Base-by-base conservation (phyloP, 2,113 vertebrate genomes). In the Dicaeum eximium region DNA sequence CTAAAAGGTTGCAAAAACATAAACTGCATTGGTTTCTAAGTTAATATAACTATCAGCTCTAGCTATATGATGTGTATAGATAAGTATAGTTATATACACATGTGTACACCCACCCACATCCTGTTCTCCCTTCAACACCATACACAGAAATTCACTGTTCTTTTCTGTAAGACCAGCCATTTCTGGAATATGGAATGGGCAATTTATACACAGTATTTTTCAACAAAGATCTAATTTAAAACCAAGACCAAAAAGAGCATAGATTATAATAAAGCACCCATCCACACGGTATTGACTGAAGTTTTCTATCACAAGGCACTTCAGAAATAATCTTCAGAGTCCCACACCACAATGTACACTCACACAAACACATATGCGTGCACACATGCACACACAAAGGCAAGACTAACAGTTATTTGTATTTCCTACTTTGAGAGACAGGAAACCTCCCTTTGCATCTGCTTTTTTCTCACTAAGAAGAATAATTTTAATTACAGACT, bases 401-500 rank as follows among this genome's bases (percentile, higher is more conserved):
- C 71, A 88, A 93, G 86, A 95, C 75, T 90, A 96, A 84, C 86
- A 91, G 88, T 92, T 94, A 96, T 93, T 97, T 96, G 80, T 95
- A 92, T 94, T 97, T 94, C 92, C 83, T 95, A 92, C 86, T 97
- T 60, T 74, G 83, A 89, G 92, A 97, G 94, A 96, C 95, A 96
- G 96, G 95, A 96, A 97, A 90, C 70, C 89, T 96, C 93, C 94
- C 80, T 94, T 93, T 96, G 92, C 95, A 96, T 97, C 89, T 95
- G 89, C 84, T 95, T 97, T 97, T 96, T 95, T 96, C 93, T 95
- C 88, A 85, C 91, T 91, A 86, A 93, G 82, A 95, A 95, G 82
- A 97, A 95, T 93, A 96, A 97, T 96, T 97, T 96, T 97, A 97
- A 97, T 97, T 97, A 93, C 93, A 97, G 88, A 64, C 66, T 74